These are phyloP conservation scores for Sebastiscus tertius DNA, from an alignment of 2,797 vertebrate species.

Conservation along the genomic window DNA sequence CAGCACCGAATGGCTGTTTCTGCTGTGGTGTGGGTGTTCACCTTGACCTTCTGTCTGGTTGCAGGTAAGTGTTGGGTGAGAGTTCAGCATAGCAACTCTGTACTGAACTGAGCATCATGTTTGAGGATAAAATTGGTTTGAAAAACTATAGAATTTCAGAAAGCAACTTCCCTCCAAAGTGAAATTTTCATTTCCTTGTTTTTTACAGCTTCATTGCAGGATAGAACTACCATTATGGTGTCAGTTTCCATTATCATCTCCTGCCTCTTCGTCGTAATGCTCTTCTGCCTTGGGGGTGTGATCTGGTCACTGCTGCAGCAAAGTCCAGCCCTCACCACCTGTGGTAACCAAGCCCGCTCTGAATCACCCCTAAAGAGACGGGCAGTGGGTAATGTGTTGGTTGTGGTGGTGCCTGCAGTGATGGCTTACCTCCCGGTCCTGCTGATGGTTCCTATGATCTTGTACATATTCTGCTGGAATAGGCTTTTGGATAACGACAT, in stretches of 20 bases:
- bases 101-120: not conserved
- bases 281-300: slow-evolving; percentile 56
- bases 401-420: slow-evolving; percentile 59
- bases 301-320: slow-evolving; percentile 47
- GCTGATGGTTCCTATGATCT: not conserved
- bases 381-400: slow-evolving; percentile 63
- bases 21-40: slow-evolving; percentile 58
- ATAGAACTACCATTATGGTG: not conserved
- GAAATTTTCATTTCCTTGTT: not conserved
- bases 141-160: not conserved
- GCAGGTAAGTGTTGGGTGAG: slow-evolving; percentile 2
- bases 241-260: slow-evolving; percentile 21
- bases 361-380: slow-evolving; percentile 47
- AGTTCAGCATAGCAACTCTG: not conserved
- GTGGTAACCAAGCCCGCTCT: not conserved
- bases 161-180: not conserved
- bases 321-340: slow-evolving; percentile 39
- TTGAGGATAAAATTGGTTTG: not conserved
- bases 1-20: slow-evolving; percentile 52
- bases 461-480: not conserved
- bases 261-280: slow-evolving; percentile 63
- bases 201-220: not conserved
- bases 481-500: accelerated
- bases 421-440: slow-evolving; percentile 63
- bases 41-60: slow-evolving; percentile 19